phyloP scores from a whole-genome alignment of 2,888 invertebrate species.

The Dione vanillae region DNA sequence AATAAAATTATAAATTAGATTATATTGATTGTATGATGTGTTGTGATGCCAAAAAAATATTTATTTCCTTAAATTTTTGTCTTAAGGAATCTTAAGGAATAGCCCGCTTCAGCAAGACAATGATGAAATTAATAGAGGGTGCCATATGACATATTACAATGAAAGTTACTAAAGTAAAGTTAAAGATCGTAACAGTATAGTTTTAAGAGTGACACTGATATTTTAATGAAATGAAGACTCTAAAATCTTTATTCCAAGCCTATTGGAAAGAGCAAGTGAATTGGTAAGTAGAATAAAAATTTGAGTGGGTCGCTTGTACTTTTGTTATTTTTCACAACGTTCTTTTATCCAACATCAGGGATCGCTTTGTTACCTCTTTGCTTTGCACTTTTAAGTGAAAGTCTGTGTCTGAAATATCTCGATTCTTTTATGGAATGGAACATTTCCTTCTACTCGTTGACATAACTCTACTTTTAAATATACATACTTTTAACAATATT shows the following conservation, averaged over 20 bases:
- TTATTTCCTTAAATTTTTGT: no score
- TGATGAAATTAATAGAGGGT: no score
- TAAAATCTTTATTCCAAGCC: slow-evolving; percentile 17
- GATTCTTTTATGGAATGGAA: slow-evolving; percentile 27
- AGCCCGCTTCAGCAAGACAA: no score
- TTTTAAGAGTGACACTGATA: slow-evolving; percentile 5
- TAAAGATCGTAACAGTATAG: background rate
- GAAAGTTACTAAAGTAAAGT: no score
- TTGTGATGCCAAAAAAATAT: no score
- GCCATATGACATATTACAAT: no score
- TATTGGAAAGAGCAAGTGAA: slow-evolving; percentile 22
- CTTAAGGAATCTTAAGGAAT: no score
- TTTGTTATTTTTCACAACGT: slow-evolving; percentile 27
- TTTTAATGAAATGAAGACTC: slow-evolving; percentile 16
- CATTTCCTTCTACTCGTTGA: slow-evolving; percentile 28
- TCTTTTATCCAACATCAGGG: slow-evolving; percentile 42
- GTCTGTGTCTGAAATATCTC: no score
- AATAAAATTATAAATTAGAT: no score
- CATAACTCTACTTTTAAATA: slow-evolving; percentile 34
- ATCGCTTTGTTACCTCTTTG: slow-evolving; percentile 50
- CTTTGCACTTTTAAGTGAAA: slow-evolving; percentile 34
- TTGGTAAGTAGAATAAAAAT: slow-evolving; percentile 6
- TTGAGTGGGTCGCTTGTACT: slow-evolving; percentile 18
- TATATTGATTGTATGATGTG: no score
- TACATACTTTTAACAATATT: slow-evolving; percentile 30